A percentile compares a stretch with the other conserved stretches of the same genome.
These are phyloP conservation scores for Paracanthobrama guichenoti DNA, from an alignment of 2,113 vertebrate genomes.

Conservation along the genomic window DNA sequence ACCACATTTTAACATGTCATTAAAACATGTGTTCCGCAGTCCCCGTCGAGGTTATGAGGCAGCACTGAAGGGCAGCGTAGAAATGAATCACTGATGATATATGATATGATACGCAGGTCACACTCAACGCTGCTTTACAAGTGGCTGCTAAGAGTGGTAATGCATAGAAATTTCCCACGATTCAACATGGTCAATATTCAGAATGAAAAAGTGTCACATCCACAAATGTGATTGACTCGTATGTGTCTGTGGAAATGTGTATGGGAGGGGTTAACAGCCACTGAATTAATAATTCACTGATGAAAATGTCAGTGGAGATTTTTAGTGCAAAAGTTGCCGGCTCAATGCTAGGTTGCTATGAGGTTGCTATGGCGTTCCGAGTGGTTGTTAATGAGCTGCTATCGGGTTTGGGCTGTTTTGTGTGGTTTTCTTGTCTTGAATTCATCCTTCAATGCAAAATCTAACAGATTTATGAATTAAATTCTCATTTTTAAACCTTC, in stretches of 20 bases:
- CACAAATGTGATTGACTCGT: conserved; percentile 14
- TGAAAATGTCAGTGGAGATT: not conserved
- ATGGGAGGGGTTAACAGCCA: not conserved
- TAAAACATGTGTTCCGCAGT: conserved; percentile 56
- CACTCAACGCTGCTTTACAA: conserved; percentile 1
- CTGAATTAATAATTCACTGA: not conserved
- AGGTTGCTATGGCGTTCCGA: no score
- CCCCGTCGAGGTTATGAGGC: conserved; percentile 50
- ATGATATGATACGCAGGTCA: conserved; percentile 28
- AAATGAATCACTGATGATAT: not conserved
- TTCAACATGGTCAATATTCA: conserved; percentile 36
- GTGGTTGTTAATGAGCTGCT: no score
- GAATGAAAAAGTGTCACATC: conserved; percentile 17
- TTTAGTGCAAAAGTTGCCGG: not conserved
- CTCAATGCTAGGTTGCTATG: not conserved
- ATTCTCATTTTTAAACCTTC: no score
- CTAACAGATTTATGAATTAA: no score
- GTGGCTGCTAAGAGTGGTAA: not conserved
- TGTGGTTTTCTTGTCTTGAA: not conserved
- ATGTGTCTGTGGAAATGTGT: not conserved
- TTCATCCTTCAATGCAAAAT: not conserved
- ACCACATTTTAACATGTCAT: conserved; percentile 29
- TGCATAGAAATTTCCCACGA: conserved; percentile 10
- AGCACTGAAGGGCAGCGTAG: not conserved
- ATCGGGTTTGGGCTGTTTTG: not conserved